These are phyloP conservation scores for Aleiodes sp. DNA, from an alignment of 1,140 invertebrate species.

Conservation along the genomic window DNA sequence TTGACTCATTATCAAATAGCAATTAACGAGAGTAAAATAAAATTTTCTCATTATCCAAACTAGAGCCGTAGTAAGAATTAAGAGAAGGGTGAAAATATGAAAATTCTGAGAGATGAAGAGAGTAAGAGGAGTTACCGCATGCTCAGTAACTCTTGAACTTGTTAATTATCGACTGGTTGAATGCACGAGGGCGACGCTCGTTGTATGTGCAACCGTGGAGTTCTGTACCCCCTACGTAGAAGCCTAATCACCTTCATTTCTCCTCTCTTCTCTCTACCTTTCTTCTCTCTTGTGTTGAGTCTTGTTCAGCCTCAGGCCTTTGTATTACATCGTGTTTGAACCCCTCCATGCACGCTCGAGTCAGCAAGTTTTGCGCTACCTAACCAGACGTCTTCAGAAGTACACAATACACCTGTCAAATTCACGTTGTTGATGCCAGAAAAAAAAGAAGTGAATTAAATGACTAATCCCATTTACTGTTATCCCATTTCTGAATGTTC, in stretches of 20 bases:
- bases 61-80: constrained; percentile 2
- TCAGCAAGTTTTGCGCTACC: constrained; percentile 34
- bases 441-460: constrained; percentile 11
- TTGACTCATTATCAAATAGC: not conserved
- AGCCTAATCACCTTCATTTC: constrained; percentile 57
- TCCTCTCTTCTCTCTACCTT: constrained; percentile 37
- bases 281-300: constrained; percentile 8
- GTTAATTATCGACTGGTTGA: constrained; percentile 63
- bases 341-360: constrained; percentile 17
- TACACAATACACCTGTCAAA: not conserved
- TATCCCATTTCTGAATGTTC: no score
- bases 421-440: constrained; percentile 32
- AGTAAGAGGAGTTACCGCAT: constrained; percentile 11
- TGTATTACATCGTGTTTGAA: constrained; percentile 20
- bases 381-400: constrained; percentile 31
- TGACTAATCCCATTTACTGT: constrained; percentile 32
- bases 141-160: constrained; percentile 27
- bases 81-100: not conserved
- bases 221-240: constrained; percentile 39
- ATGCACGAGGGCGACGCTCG: constrained; percentile 42
- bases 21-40: constrained; percentile 24
- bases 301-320: not conserved
- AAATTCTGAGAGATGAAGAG: constrained; percentile 7
- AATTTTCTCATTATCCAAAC: constrained; percentile 56
- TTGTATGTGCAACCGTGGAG: constrained; percentile 34